Evolutionary conservation across 2,113 vertebrate genomes (phyloP).

Genomic region (Bothrops jararaca): DNA sequence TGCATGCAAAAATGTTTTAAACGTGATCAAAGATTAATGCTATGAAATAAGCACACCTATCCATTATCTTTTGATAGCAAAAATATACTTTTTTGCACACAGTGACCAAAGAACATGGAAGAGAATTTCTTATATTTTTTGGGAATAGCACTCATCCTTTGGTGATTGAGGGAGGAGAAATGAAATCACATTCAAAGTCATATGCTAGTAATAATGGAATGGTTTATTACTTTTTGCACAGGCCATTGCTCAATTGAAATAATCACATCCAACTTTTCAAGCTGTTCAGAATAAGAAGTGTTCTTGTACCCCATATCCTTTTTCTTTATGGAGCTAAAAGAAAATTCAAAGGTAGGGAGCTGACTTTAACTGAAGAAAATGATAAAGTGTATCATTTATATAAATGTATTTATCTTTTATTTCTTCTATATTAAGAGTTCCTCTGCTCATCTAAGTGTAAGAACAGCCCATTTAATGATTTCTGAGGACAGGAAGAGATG

Average conservation of each 20-base stretch:
- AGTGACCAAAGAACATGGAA: background rate
- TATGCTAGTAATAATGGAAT: background rate
- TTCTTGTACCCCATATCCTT: background rate
- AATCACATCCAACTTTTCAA: background rate
- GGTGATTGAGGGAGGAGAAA: background rate
- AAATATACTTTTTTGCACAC: background rate
- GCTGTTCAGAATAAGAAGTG: background rate
- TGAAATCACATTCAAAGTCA: background rate
- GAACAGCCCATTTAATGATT: background rate
- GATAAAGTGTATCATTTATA: background rate
- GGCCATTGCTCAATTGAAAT: background rate
- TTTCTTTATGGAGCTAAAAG: background rate
- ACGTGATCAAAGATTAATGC: background rate
- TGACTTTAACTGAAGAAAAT: background rate
- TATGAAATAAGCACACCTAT: background rate
- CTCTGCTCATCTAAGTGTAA: background rate
- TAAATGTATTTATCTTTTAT: background rate
- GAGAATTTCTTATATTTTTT: background rate
- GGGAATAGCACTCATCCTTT: background rate
- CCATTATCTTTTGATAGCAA: background rate
- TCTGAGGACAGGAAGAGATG: background rate
- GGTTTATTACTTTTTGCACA: background rate
- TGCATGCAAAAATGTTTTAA: background rate
- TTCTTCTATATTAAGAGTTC: background rate
- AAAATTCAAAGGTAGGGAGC: background rate